Conservation (phyloP, 2,888 invertebrate species). For the Maniola hyperantus region DNA sequence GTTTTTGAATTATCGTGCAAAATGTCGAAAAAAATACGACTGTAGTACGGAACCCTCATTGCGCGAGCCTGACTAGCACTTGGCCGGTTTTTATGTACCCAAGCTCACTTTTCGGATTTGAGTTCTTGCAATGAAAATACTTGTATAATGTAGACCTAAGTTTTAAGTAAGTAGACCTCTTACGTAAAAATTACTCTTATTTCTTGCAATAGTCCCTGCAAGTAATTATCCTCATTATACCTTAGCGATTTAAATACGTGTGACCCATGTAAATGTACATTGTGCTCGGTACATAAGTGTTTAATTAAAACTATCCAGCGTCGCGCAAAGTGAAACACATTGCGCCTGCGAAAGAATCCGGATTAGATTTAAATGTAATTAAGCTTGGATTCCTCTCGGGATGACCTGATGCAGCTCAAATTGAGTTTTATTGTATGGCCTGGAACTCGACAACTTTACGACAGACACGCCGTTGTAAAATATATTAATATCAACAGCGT, state of each 20-base stretch:
- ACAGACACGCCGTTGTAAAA: not conserved
- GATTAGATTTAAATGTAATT: slow-evolving; percentile 40
- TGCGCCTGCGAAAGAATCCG: slow-evolving; percentile 25
- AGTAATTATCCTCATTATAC: not conserved
- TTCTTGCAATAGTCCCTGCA: no score
- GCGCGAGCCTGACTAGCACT: no score
- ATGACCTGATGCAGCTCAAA: slow-evolving; percentile 21
- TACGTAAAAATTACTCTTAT: no score
- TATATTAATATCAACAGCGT: not conserved
- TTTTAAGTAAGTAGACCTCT: no score
- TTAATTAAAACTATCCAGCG: slow-evolving; percentile 21
- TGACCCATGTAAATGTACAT: not conserved
- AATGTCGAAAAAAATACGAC: no score
- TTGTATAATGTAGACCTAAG: no score
- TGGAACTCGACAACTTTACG: not conserved
- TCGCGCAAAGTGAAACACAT: slow-evolving; percentile 18
- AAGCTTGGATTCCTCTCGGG: slow-evolving; percentile 21
- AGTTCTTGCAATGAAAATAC: no score
- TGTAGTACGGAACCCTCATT: no score
- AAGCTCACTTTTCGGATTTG: no score
- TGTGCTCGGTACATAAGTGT: not conserved
- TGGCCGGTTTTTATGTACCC: no score
- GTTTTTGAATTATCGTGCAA: no score
- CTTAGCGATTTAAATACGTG: not conserved
- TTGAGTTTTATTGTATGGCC: slow-evolving; percentile 21